Percentiles rank a stretch among this genome's conserved stretches.
phyloP scores from a whole-genome alignment of 2,113 vertebrate species.

The Clinocottus analis region DNA sequence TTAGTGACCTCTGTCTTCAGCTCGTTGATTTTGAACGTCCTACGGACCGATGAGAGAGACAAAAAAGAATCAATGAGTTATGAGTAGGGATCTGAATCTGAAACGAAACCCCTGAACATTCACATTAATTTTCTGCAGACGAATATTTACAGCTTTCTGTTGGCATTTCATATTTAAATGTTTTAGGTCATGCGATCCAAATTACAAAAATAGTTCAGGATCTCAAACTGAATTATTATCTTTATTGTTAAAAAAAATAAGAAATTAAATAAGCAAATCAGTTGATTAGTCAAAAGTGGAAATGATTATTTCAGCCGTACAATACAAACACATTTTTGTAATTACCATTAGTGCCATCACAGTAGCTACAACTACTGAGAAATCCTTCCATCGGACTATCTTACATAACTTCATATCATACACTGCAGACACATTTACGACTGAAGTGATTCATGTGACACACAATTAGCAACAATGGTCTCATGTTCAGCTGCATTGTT shows the following conservation, averaged over 20 bases:
- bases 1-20: constrained; percentile 91
- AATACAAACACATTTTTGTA: neutral
- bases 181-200: neutral
- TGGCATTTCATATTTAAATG: neutral
- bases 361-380: neutral
- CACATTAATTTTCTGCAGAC: neutral
- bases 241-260: neutral
- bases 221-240: constrained; percentile 1
- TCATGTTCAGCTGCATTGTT: neutral
- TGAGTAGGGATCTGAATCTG: neutral
- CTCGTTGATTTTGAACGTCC: constrained; percentile 93
- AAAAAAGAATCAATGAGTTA: neutral
- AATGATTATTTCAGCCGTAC: neutral
- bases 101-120: neutral
- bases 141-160: neutral
- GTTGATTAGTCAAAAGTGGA: neutral
- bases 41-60: constrained; percentile 56
- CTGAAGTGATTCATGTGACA: neutral
- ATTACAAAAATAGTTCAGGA: neutral
- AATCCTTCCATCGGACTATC: neutral
- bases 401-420: neutral
- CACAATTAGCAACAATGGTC: neutral
- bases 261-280: neutral
- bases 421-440: neutral
- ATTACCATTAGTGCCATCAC: neutral